Base-by-base conservation (phyloP, 1,140 invertebrate species). In the Gryon sp. region DNA sequence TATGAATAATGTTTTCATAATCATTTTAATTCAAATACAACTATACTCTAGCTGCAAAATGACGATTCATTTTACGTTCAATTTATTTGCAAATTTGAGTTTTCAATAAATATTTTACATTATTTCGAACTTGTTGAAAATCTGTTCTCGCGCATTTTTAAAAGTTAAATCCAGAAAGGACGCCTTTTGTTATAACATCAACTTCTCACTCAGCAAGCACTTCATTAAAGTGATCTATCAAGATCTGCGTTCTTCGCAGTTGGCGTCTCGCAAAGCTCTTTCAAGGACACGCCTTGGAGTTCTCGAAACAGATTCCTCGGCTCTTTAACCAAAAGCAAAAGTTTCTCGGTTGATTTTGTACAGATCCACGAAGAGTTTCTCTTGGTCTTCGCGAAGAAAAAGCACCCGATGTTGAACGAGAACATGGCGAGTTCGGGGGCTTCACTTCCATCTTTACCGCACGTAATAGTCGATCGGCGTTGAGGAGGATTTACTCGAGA, bases 401-500 rank as follows among this genome's bases (percentile, higher is more conserved):
- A 57, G 50, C 45, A 12, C n/a, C 1, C 40, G 30, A 22, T 28
- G 38, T 28, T 16, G 38, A 45, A n/a, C n/a, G n/a, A n/a, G n/a
- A n/a, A 45, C 28, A 18, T 11, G 12, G 7, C 36, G 30, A 26
- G 24, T 12, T 4, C 2, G 32, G 20, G 28, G 53, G 53, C 34
- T 48, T 57, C 41, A 22, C 32, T 52, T 34, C 18, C 32, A 32
- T 30, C 50, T 36, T 59, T 18, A 4, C 34, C 20, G 36, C 32
- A 36, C 66, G 55, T 62, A 62, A 55, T 63, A 63, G 57, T 65
- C 69, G 60, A 73, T 73, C 60, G 43, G 34, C 52, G 43, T 43
- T 14, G 59, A 59, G 30, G 20, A 73, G 70, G 60, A 74, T 74
- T 74, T 65, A 60, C 60, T 74, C 36, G 45, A 74, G 60, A 43